Evolutionary conservation across 2,888 invertebrate genomes (phyloP).

Genomic region (Onthophagus sagittarius): DNA sequence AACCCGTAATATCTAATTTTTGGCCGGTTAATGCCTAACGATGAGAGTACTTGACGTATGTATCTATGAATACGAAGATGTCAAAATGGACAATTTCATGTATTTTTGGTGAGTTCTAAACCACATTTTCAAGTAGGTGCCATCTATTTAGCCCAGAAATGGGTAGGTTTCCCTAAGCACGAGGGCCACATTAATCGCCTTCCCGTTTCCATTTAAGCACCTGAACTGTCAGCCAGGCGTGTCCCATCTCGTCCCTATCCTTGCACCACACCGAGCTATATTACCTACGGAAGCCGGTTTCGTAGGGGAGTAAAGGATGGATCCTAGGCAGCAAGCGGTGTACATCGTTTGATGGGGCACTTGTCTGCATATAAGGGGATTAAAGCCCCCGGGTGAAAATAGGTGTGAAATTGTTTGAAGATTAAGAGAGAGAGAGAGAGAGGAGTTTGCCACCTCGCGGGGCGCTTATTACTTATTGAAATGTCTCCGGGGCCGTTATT

Average conservation of each 20-base stretch:
- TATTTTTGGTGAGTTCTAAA: neutral
- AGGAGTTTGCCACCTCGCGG: constrained; percentile 24
- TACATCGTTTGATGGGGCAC: constrained; percentile 33
- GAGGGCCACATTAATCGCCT: constrained; percentile 8
- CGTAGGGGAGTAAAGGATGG: neutral
- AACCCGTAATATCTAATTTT: no score
- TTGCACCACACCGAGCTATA: constrained; percentile 27
- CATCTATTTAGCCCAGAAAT: neutral
- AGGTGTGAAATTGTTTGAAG: constrained; percentile 45
- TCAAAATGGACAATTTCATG: no score
- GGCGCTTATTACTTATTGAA: constrained; percentile 30
- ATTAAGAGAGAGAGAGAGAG: constrained; percentile 27
- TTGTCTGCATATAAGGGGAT: constrained; percentile 39
- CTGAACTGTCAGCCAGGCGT: constrained; percentile 26
- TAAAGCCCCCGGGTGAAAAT: constrained; percentile 38
- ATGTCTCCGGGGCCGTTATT: constrained; percentile 20
- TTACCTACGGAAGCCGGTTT: constrained; percentile 32
- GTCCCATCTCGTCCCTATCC: constrained; percentile 26
- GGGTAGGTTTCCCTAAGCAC: neutral
- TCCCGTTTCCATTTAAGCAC: constrained; percentile 20
- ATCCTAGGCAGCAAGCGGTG: constrained; percentile 16
- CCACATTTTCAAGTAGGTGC: neutral
- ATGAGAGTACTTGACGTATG: no score
- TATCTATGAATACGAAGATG: no score
- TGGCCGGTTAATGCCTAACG: no score